phyloP scores from a whole-genome alignment of 2,888 invertebrate species.

The Andrena haemorrhoa region DNA sequence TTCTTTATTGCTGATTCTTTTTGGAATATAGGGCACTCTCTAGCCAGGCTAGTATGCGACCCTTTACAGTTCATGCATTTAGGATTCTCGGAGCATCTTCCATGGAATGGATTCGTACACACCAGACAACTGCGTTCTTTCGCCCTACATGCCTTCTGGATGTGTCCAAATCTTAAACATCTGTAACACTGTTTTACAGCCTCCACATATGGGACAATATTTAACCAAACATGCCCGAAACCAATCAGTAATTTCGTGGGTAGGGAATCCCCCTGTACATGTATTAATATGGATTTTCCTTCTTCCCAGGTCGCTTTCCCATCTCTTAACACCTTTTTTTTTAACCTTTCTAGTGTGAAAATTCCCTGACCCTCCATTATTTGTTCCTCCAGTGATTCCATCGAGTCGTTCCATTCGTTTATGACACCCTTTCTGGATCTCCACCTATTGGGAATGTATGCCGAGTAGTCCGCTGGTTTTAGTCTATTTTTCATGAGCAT shows the following conservation, averaged over 20 bases:
- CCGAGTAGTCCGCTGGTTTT: neutral
- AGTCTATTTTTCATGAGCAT: neutral
- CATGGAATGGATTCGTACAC: neutral
- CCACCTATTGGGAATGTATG: constrained; percentile 3
- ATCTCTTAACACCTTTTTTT: neutral
- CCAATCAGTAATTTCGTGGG: constrained; percentile 19
- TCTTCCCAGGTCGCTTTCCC: neutral
- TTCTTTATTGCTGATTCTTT: neutral
- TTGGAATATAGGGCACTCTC: neutral
- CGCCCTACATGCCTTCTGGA: neutral
- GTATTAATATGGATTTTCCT: neutral
- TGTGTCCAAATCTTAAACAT: constrained; percentile 8
- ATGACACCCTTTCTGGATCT: neutral
- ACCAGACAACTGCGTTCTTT: neutral
- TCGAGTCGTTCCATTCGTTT: constrained; percentile 8
- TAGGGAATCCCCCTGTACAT: constrained; percentile 5
- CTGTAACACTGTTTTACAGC: constrained; percentile 6
- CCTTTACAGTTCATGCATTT: constrained; percentile 12
- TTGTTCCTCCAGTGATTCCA: constrained; percentile 9
- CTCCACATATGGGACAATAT: constrained; percentile 9
- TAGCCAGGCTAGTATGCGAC: neutral
- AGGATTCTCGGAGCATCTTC: neutral
- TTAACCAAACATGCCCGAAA: constrained; percentile 17
- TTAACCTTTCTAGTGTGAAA: neutral
- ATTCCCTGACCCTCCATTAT: neutral